Base-by-base conservation (phyloP, 2,113 vertebrate genomes). In the Eulemur rufifrons region DNA sequence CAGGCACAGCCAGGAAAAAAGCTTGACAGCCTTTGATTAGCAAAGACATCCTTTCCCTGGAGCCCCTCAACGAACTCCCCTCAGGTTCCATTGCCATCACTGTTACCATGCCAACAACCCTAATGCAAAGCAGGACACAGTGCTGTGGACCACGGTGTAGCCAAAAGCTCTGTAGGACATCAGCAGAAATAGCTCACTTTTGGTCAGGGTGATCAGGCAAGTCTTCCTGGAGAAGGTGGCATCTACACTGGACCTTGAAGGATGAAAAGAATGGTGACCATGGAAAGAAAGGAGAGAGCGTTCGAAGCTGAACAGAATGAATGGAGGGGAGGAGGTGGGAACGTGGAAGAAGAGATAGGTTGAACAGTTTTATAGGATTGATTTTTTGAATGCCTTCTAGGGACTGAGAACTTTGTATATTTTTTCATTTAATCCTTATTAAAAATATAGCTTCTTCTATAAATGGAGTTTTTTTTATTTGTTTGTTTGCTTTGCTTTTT, bases 341-440 rank as follows among this genome's bases (percentile, higher is more conserved):
- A 39, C 39, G 39, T 10, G 7, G 52, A 66, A 66, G 37, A 64
- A 61, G 63, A 66, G 4, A 54, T 11, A 11, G 18, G 37, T 66
- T 64, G 18, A 20, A 47, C 54, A 42, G 50, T 50, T 59, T 89
- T 68, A 56, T 25, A 90, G 39, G 39, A 32, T 56, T 42, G 61
- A n/a, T 64, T 89, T 37, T 64, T 56, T 3, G 17, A 64, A n/a
- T 52, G 29, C 23, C n/a, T n/a, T 94, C 45, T 64, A 64, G 68
- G 37, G 29, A 50, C 45, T 71, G 29, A 32, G 45, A 94, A 45
- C 29, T 54, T 61, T 59, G 15, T 37, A 8, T 87, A 34, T 56
- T 47, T 56, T 69, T 69, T 8, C 47, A 61, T 59, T 92, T 85
- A 80, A 80, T 73, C n/a, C 54, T 80, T 80, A 61, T 64, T 71